Evolutionary conservation across 2,797 vertebrate species (phyloP).

Genomic region (Gambelia wislizenii): DNA sequence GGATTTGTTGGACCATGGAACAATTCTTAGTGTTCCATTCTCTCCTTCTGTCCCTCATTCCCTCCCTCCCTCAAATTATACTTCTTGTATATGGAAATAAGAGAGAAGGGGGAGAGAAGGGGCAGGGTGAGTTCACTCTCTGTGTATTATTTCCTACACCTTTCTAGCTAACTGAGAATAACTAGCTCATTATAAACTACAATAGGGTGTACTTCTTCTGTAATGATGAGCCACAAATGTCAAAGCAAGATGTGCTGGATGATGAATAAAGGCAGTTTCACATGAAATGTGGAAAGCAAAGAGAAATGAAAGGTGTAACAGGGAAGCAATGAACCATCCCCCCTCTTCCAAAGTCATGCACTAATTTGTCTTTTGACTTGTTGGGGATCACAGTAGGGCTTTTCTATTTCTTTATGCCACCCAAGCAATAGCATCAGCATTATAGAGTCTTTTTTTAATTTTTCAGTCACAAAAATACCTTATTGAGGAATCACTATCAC

Average conservation of each 20-base stretch:
- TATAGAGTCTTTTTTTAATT: neutral
- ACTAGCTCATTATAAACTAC: conserved; percentile 20
- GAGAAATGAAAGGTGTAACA: conserved; percentile 51
- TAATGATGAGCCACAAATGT: conserved; percentile 60
- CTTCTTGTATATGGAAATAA: neutral
- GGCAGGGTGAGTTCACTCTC: too few relatives aligned
- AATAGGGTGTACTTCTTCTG: conserved; percentile 37
- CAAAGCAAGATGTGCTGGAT: conserved; percentile 52
- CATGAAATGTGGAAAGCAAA: conserved; percentile 57
- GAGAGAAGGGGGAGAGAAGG: too few relatives aligned
- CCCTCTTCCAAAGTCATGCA: conserved; percentile 22
- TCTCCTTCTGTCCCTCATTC: neutral
- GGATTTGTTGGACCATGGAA: neutral
- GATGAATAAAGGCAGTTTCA: conserved; percentile 54
- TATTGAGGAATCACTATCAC: neutral
- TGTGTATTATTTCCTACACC: neutral
- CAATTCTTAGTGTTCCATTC: neutral
- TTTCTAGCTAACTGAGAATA: conserved; percentile 22
- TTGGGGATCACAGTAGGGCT: neutral
- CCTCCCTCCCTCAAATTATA: neutral
- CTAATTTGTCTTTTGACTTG: conserved; percentile 5
- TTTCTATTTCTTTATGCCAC: conserved; percentile 30
- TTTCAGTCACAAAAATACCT: neutral
- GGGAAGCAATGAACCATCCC: conserved; percentile 47
- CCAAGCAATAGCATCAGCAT: neutral